A percentile compares a stretch with the other conserved stretches of the same genome.
These are phyloP conservation scores for Pseudomyrmex cubaensis DNA, from an alignment of 1,140 invertebrate genomes.

Conservation along the genomic window DNA sequence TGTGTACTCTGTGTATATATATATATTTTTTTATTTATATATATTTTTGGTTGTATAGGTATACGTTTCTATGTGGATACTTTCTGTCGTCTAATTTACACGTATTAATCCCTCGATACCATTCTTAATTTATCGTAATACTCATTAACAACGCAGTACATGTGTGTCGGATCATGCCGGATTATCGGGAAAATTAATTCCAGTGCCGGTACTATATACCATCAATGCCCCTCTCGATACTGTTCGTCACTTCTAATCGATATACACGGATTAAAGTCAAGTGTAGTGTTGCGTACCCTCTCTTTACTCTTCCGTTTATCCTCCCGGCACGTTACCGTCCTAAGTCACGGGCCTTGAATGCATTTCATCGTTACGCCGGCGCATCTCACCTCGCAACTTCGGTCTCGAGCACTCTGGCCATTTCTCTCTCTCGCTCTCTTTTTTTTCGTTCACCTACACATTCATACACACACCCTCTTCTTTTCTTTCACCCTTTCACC, in stretches of 20 bases:
- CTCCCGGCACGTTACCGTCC: not conserved
- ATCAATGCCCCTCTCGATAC: constrained; percentile 46
- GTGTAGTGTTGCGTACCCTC: not conserved
- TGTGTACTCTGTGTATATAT: constrained; percentile 45
- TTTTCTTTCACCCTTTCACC: constrained; percentile 5
- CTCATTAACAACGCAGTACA: constrained; percentile 73
- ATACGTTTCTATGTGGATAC: constrained; percentile 78
- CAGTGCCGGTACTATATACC: constrained; percentile 6
- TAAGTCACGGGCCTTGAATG: not conserved
- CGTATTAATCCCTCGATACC: constrained; percentile 77
- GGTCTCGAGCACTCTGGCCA: constrained; percentile 44
- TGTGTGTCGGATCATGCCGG: constrained; percentile 31
- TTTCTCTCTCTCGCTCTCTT: constrained; percentile 9
- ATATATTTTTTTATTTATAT: constrained; percentile 69
- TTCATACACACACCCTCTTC: not conserved
- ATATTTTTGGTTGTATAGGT: constrained; percentile 74
- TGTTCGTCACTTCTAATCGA: constrained; percentile 26
- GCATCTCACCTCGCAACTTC: constrained; percentile 20
- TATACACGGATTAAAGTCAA: constrained; percentile 23
- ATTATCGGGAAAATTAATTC: constrained; percentile 64
- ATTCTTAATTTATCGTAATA: constrained; percentile 73
- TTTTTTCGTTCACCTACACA: constrained; percentile 16
- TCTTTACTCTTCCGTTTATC: not conserved
- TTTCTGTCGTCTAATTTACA: constrained; percentile 84
- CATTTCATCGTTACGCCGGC: not conserved